These are phyloP conservation scores for Platypus cylindrus DNA, from an alignment of 2,888 invertebrate species.

Conservation along the genomic window DNA sequence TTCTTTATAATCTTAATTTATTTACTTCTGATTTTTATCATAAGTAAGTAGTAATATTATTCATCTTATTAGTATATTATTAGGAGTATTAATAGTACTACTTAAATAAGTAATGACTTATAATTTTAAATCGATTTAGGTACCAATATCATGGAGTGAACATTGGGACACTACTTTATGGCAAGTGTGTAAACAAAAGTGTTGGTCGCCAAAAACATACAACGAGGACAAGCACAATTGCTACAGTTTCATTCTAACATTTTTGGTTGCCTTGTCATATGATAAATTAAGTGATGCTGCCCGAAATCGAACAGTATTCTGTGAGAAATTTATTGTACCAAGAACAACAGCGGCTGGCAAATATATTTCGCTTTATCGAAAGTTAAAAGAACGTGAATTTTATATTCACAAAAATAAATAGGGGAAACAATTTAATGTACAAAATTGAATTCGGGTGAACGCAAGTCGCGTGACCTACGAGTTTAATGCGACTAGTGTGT, in stretches of 20 bases:
- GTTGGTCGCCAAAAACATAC: constrained; percentile 59
- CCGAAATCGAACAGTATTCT: constrained; percentile 54
- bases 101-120: too few relatives aligned
- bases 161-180: constrained; percentile 55
- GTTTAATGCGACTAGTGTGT: too few relatives aligned
- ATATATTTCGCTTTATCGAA: constrained; percentile 71
- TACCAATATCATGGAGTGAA: constrained; percentile 48
- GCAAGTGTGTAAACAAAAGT: constrained; percentile 47
- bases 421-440: too few relatives aligned
- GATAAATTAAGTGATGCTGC: constrained; percentile 58
- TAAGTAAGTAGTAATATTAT: too few relatives aligned
- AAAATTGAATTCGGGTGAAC: too few relatives aligned
- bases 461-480: too few relatives aligned
- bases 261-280: constrained; percentile 59
- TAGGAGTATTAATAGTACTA: too few relatives aligned
- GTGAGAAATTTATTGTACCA: constrained; percentile 70
- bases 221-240: constrained; percentile 70
- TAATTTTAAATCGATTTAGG: too few relatives aligned
- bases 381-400: constrained; percentile 44
- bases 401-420: constrained; percentile 36
- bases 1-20: too few relatives aligned
- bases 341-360: constrained; percentile 71
- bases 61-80: too few relatives aligned
- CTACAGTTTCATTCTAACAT: constrained; percentile 73
- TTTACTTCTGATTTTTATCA: too few relatives aligned